Conservation (phyloP, 2,113 vertebrate genomes). For the Forbesichthys agassizii region DNA sequence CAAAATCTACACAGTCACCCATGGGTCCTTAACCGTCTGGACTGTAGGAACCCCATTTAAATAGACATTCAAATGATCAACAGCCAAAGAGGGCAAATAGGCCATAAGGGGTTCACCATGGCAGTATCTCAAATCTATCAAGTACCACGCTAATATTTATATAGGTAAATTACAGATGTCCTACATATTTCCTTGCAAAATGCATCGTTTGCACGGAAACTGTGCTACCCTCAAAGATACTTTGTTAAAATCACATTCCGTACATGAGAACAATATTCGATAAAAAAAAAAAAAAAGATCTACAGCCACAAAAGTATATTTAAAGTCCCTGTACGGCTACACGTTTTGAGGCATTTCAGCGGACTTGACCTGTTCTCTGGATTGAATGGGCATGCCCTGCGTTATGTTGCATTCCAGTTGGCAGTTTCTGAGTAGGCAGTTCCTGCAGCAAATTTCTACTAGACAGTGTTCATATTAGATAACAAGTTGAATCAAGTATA, state of each 20-base stretch:
- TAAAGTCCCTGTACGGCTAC: too few relatives aligned
- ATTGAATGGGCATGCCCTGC: too few relatives aligned
- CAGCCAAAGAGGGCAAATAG: slow-evolving; percentile 29
- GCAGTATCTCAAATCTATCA: slow-evolving; percentile 29
- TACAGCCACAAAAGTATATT: too few relatives aligned
- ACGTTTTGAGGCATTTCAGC: too few relatives aligned
- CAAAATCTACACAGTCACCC: slow-evolving; percentile 83
- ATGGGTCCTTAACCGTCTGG: slow-evolving; percentile 14
- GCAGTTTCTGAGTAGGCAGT: too few relatives aligned
- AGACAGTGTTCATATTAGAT: too few relatives aligned
- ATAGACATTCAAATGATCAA: slow-evolving; percentile 51
- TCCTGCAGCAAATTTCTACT: too few relatives aligned
- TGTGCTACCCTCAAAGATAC: slow-evolving; percentile 9
- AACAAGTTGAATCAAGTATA: too few relatives aligned
- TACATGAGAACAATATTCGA: neutral
- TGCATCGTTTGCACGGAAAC: slow-evolving; percentile 10
- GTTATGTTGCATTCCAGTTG: too few relatives aligned
- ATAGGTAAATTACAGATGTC: neutral
- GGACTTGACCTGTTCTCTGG: too few relatives aligned
- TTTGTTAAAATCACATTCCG: slow-evolving; percentile 17
- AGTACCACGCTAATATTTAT: neutral
- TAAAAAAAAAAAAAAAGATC: too few relatives aligned
- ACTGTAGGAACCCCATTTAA: slow-evolving; percentile 21
- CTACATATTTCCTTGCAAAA: slow-evolving; percentile 1
- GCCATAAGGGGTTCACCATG: slow-evolving; percentile 20